Evolutionary conservation across 2,113 vertebrate species (phyloP), one percentile per base, ranked within the genome.

Genomic region (Formicarius rufipectus): DNA sequence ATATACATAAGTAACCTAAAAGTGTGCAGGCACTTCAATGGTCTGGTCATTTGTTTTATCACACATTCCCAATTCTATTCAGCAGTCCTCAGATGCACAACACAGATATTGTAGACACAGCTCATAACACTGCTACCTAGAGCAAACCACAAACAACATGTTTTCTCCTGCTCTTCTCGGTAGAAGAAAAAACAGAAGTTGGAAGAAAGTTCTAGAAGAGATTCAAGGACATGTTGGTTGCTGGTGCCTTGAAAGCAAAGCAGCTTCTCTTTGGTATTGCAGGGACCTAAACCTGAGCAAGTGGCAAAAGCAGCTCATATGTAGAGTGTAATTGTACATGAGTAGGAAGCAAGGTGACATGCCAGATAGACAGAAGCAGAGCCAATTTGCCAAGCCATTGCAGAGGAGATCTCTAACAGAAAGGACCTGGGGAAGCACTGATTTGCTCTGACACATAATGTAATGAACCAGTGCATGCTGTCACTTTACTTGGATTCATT

Each of bases 401-500:
- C 56, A 53, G 49, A 96, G 53, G 64, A 66, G 68, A 82, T 86
- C 85, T 84, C 73, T 87, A 90, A 93, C 83, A 90, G 73, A 95
- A 96, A 92, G 47, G 68, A 93, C 42, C 79, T 81, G 76, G 28
- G 23, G 14, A 24, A 84, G 52, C 88, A 79, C 69, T 90, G 96
- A 96, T 97, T 92, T 92, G 84, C 40, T 92, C 90, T 96, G 95
- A 95, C 93, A 96, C 19, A 4, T 56, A 75, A 96, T 72, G 88
- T 96, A 95, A 96, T 90, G 95, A 96, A 96, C 68, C 90, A 31
- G 56, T 10, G 83, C 93, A 87, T 10, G 69, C 96, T 97, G 96
- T 87, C 92, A 87, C 86, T 93, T 95, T 42, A 50, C 92, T 72
- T 78, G 85, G 93, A 90, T 89, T 86, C 90, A 45, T 37, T 16